Evolutionary conservation across 37 sponge, comb jelly and placozoan genomes (phyloP).

Genomic region (Theonella swinhoei): DNA sequence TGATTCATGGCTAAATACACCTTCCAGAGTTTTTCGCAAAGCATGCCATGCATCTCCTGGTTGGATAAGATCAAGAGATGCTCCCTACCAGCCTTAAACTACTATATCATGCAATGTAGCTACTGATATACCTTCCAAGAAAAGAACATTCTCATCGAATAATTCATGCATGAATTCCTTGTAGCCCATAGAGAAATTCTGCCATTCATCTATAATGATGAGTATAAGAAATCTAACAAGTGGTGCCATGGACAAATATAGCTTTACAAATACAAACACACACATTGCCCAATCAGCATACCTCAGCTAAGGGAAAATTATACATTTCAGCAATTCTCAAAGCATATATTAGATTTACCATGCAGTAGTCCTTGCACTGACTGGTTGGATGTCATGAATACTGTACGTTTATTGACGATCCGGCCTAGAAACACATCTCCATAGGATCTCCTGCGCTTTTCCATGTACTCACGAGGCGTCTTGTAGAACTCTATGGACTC

Average conservation of each 20-base stretch:
- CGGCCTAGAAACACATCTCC: constrained; percentile 77
- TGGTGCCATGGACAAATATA: neutral
- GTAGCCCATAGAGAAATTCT: constrained; percentile 64
- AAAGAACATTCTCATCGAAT: constrained; percentile 61
- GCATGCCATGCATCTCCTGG: constrained; percentile 53
- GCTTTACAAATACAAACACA: neutral
- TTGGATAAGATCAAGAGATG: neutral
- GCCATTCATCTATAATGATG: constrained; percentile 39
- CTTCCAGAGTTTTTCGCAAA: constrained; percentile 19
- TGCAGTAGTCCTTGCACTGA: constrained; percentile 73
- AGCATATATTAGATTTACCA: too few species aligned
- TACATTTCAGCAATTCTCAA: too few species aligned
- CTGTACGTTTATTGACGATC: constrained; percentile 62
- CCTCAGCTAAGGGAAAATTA: too few species aligned
- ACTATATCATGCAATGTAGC: neutral
- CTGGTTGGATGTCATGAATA: constrained; percentile 72
- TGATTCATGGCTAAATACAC: constrained; percentile 32
- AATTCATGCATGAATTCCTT: constrained; percentile 58
- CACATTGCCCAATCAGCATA: too few species aligned
- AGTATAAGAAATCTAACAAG: neutral
- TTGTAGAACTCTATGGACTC: constrained; percentile 74
- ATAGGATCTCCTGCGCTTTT: constrained; percentile 26
- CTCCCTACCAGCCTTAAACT: too few species aligned
- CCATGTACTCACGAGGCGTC: constrained; percentile 61
- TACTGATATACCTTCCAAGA: constrained; percentile 55